phyloP scores from a whole-genome alignment of 2,113 vertebrate genomes.

The Tauraco erythrolophus region DNA sequence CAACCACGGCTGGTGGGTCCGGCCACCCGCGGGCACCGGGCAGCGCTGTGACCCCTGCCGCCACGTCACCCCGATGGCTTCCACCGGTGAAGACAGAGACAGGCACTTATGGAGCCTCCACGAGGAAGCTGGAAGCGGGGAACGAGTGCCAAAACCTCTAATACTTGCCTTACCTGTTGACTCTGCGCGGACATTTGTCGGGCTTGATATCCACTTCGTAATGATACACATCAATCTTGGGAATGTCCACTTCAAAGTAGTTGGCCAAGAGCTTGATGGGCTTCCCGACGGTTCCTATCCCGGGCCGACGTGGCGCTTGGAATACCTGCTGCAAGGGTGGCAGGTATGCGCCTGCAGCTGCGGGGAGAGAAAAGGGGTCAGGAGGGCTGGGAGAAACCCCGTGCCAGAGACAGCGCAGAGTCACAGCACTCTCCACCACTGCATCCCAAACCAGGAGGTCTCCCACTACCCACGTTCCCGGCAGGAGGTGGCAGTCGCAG shows the following conservation, averaged over 20 bases:
- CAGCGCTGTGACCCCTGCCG: not conserved
- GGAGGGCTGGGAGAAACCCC: not conserved
- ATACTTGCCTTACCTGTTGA: constrained; percentile 92
- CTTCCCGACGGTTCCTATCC: constrained; percentile 98
- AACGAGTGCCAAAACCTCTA: constrained; percentile 18
- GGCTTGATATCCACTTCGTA: constrained; percentile 99
- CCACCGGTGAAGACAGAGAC: not conserved
- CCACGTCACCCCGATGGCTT: not conserved
- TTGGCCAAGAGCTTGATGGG: constrained; percentile 99
- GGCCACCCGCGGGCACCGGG: not conserved
- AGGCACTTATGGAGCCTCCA: not conserved
- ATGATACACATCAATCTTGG: constrained; percentile 98
- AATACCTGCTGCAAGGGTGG: constrained; percentile 99
- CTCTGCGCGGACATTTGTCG: constrained; percentile 97
- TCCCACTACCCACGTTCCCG: not conserved
- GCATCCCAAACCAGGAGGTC: accelerated
- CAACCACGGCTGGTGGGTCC: not conserved
- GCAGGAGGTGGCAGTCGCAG: not conserved
- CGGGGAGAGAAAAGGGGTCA: constrained; percentile 9
- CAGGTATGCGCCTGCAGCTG: constrained; percentile 92
- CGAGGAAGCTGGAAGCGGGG: not conserved
- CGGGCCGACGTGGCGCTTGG: constrained; percentile 95
- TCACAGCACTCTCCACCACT: accelerated
- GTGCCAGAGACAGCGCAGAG: not conserved
- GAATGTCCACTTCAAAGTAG: constrained; percentile 99